Percentiles rank a stretch among this genome's conserved stretches.
Evolutionary conservation across 1,140 invertebrate species (phyloP).

Genomic region (Halesus radiatus): DNA sequence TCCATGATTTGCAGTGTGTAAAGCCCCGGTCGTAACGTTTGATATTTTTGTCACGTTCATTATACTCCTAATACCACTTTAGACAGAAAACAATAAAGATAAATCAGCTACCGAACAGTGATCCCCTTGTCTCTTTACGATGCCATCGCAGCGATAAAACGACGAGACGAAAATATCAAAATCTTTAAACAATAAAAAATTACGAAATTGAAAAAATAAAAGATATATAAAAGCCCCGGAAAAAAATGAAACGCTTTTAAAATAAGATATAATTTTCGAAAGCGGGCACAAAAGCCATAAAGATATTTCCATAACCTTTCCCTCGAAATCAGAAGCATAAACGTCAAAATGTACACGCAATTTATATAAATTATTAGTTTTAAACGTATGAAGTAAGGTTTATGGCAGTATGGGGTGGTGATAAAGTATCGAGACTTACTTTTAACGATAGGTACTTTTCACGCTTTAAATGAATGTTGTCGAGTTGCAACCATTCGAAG

Average conservation of each 20-base stretch:
- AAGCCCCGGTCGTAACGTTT: constrained; percentile 19
- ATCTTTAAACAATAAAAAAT: constrained; percentile 38
- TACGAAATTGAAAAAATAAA: constrained; percentile 35
- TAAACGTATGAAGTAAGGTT: constrained; percentile 50
- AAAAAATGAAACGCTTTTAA: constrained; percentile 15
- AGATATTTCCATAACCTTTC: constrained; percentile 57
- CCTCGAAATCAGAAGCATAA: constrained; percentile 53
- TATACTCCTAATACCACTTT: constrained; percentile 35
- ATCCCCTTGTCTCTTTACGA: constrained; percentile 40
- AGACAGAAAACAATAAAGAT: constrained; percentile 42
- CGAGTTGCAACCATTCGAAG: no score
- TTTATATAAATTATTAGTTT: constrained; percentile 55
- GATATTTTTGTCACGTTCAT: constrained; percentile 39
- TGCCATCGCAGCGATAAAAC: constrained; percentile 36
- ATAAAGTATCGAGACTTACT: constrained; percentile 20
- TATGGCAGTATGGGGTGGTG: constrained; percentile 26
- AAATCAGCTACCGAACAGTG: constrained; percentile 41
- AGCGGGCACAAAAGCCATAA: constrained; percentile 46
- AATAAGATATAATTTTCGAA: constrained; percentile 30
- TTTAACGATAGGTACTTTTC: not conserved
- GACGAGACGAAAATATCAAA: constrained; percentile 32
- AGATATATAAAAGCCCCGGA: constrained; percentile 11
- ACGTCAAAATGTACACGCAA: constrained; percentile 55
- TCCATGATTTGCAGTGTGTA: not conserved
- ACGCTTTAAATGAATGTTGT: not conserved